These are phyloP conservation scores for Idaea dimidiata DNA, from an alignment of 2,888 invertebrate species.

Conservation along the genomic window DNA sequence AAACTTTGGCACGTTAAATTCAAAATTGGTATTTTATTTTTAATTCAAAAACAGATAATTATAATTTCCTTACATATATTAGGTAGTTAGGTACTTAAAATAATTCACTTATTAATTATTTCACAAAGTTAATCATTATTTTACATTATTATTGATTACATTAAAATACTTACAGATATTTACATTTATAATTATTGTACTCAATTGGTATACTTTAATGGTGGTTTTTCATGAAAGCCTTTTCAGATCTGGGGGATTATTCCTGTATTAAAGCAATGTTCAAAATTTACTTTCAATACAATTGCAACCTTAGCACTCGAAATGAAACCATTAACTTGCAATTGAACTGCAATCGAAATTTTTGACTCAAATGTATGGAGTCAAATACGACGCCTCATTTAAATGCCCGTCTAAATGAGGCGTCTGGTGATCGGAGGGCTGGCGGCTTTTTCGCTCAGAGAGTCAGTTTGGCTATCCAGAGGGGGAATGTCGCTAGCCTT, in stretches of 20 bases:
- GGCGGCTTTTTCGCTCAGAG: too few relatives aligned
- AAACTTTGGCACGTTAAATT: conserved; percentile 78
- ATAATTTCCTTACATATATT: conserved; percentile 52
- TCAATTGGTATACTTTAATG: conserved; percentile 69
- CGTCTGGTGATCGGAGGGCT: too few relatives aligned
- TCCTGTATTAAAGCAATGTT: conserved; percentile 20
- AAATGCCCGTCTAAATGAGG: too few relatives aligned
- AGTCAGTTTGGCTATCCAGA: too few relatives aligned
- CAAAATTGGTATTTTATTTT: conserved; percentile 75
- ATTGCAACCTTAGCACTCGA: too few relatives aligned
- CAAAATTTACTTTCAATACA: too few relatives aligned
- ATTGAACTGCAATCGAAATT: neutral
- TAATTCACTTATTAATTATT: conserved; percentile 46
- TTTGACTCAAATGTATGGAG: too few relatives aligned
- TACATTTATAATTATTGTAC: conserved; percentile 76
- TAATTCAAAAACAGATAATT: conserved; percentile 63
- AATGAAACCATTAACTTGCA: too few relatives aligned
- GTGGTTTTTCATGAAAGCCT: conserved; percentile 28
- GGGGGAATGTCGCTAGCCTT: too few relatives aligned
- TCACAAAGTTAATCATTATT: conserved; percentile 44
- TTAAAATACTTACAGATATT: conserved; percentile 40
- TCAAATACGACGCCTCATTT: too few relatives aligned
- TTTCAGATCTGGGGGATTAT: conserved; percentile 50
- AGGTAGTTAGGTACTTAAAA: conserved; percentile 27
- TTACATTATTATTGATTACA: conserved; percentile 8